Base-by-base conservation (phyloP, 2,113 vertebrate genomes). In the Chauna torquata region DNA sequence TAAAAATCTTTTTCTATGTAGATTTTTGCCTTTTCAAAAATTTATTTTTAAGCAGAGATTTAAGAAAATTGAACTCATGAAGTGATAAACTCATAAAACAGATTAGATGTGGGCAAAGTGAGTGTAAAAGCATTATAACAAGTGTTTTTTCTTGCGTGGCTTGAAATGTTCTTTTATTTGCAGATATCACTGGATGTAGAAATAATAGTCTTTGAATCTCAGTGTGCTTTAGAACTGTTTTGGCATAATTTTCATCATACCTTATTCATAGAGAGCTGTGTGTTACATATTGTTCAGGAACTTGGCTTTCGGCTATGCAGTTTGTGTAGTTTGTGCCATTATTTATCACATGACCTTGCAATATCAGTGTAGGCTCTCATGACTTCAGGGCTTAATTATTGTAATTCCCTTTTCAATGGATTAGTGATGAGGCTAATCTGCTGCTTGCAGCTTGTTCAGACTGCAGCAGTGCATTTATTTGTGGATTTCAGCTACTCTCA, bases 361-460 rank as follows among this genome's bases (percentile, higher is more conserved):
- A 16, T 94, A 86, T 95, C 84, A 64, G 28, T 93, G 54, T 42
- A 93, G 71, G 62, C 79, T 88, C 32, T 86, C 22, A 18, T 83
- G 87, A 88, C 90, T 94, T 90, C 79, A 58, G 93, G 90, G 58
- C 58, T 95, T 96, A 95, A 95, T 96, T 94, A 83, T 32, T 95
- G 65, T 96, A 91, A 96, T 93, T 95, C 96, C 45, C 58, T 92
- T 96, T 93, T 74, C 90, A 88, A 36, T 54, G 87, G 92, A 88
- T 96, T 96, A 94, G 64, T 86, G 85, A 90, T 88, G 88, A 95
- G 79, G 88, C 75, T 97, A 95, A 96, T 96, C 94, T 96, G 40
- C 36, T 80, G 44, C 75, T 83, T 92, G 94, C 90, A 95, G 93
- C 85, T 96, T 94, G 81, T 86, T 94, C 87, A 65, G 44, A 32